Evolutionary conservation across 2,797 vertebrate genomes (phyloP), one percentile per base, ranked within the genome.

Genomic region (Geranospiza caerulescens): DNA sequence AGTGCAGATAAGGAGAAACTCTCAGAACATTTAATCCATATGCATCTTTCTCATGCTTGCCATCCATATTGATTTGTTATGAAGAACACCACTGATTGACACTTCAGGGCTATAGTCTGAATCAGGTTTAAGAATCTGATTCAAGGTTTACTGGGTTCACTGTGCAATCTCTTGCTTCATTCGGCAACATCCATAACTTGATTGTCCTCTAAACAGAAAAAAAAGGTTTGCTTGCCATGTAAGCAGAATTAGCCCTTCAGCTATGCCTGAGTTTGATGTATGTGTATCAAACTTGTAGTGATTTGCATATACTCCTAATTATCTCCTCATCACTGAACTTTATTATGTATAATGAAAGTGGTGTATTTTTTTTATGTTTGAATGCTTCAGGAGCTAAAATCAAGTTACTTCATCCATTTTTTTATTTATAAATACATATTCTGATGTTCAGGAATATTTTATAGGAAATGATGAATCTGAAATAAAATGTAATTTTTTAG

Each of bases 301-400:
- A 89, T 96, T 96, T 94, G 88, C 53, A 63, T 71, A 42, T 71
- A 11, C 66, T 87, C 42, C 78, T 95, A 87, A 96, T 96, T 94
- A 87, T 93, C 70, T 82, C 42, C 88, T 94, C 72, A 63, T 91
- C 85, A 47, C 45, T 36, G 75, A 76, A 74, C 67, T 95, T 91
- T 79, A 29, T 70, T 66, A 50, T 52, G 68, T 27, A 42, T 70
- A 80, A 70, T 63, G 66, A 66, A 87, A 75, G 18, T 4, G 10
- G 23, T 73, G 68, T 56, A 9, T 52, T 82, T 88, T 83, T 78
- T 74, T 93, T 33, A 48, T 64, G 38, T 78, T 90, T 93, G 55
- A 83, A 59, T 89, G 56, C 36, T 91, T 74, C 45, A 53, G 64
- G 67, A 89, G n/a, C 31, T 53, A 33, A 84, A 87, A 87, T 79